A percentile compares a stretch with the other conserved stretches of the same genome.
Conservation (phyloP, 2,797 vertebrate species). For the Acanthurus lineatus region DNA sequence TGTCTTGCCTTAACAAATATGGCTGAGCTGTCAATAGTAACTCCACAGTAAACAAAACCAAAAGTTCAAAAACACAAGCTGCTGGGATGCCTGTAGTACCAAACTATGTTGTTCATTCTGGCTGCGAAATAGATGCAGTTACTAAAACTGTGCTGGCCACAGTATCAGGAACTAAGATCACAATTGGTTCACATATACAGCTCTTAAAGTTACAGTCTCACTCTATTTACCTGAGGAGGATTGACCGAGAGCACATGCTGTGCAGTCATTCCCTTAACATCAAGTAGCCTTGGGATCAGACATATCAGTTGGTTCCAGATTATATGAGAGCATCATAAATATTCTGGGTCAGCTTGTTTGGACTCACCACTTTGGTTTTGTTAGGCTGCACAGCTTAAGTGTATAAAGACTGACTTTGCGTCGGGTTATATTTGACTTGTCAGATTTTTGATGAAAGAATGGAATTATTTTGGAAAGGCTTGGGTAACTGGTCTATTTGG, state of each 20-base stretch:
- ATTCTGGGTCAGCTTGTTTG: background rate
- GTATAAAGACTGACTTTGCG: background rate
- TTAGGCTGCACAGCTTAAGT: background rate
- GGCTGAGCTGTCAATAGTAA: constrained; percentile 4
- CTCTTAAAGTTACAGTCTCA: constrained; percentile 72
- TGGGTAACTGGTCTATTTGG: too few relatives aligned
- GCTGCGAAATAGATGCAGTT: constrained; percentile 10
- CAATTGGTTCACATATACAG: constrained; percentile 17
- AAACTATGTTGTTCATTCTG: constrained; percentile 11
- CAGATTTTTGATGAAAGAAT: too few relatives aligned
- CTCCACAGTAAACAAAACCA: background rate
- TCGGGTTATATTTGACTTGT: too few relatives aligned
- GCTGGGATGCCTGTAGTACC: background rate
- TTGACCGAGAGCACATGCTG: background rate
- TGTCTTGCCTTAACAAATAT: constrained; percentile 43
- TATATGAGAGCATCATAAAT: background rate
- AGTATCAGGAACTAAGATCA: constrained; percentile 74
- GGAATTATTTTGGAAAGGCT: too few relatives aligned
- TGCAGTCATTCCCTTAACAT: background rate
- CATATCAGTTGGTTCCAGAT: too few relatives aligned
- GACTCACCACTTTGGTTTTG: background rate
- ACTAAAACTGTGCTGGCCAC: constrained; percentile 53
- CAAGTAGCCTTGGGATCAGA: background rate
- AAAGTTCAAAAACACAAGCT: background rate
- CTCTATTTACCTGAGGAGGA: constrained; percentile 20